Conservation (phyloP, 2,888 invertebrate species). For the Pantelozetes paolii region DNA sequence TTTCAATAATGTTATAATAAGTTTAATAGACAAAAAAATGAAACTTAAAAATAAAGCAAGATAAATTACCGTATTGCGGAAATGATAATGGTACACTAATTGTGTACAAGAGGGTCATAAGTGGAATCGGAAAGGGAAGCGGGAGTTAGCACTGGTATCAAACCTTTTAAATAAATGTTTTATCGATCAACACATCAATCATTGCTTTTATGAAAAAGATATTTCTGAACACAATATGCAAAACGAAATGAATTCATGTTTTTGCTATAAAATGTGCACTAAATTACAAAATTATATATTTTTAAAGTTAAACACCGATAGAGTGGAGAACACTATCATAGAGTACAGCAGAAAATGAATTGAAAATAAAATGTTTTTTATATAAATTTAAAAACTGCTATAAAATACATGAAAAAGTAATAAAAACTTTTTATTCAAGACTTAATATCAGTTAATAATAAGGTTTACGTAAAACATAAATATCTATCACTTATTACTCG, state of each 20-base stretch:
- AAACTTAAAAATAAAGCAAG: too few species aligned
- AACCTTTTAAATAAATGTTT: background rate
- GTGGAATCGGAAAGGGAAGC: too few species aligned
- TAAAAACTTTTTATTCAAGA: background rate
- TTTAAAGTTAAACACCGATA: background rate
- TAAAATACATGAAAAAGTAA: slow-evolving; percentile 12
- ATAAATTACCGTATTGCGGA: too few species aligned
- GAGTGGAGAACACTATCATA: background rate
- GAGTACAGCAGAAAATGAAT: background rate
- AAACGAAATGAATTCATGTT: background rate
- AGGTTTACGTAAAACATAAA: background rate
- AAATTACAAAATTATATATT: slow-evolving; percentile 23
- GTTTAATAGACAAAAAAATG: too few species aligned
- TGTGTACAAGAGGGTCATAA: too few species aligned
- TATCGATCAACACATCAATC: background rate
- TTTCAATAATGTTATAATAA: too few species aligned
- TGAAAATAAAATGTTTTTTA: too few species aligned
- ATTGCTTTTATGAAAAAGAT: background rate
- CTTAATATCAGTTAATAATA: slow-evolving; percentile 17
- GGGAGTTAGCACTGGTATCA: background rate
- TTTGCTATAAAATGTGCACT: background rate
- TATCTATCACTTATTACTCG: background rate
- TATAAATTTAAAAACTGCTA: background rate
- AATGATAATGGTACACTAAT: too few species aligned
- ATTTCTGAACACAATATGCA: background rate